These are phyloP conservation scores for Aphidius colemani DNA, from an alignment of 2,888 invertebrate genomes.

Conservation along the genomic window DNA sequence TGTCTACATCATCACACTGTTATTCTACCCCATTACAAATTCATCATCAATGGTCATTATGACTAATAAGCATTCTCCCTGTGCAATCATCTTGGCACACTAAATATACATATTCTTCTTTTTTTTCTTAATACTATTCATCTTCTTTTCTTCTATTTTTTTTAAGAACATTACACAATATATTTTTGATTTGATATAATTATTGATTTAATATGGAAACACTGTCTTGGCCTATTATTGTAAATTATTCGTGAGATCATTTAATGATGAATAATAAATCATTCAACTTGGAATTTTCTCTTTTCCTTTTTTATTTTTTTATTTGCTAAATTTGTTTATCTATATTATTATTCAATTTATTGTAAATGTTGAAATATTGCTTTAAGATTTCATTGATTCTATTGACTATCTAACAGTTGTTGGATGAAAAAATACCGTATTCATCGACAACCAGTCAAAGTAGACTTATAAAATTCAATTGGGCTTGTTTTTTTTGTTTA, in stretches of 20 bases:
- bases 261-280: not conserved
- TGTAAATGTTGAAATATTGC: no score
- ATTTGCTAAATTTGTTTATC: not conserved
- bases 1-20: slow-evolving; percentile 29
- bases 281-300: not conserved
- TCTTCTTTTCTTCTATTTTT: slow-evolving; percentile 16
- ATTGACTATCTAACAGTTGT: not conserved
- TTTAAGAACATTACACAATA: slow-evolving; percentile 21
- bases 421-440: no score
- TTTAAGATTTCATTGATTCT: not conserved
- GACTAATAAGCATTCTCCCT: slow-evolving; percentile 12
- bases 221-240: not conserved
- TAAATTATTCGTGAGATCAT: not conserved
- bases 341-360: not conserved
- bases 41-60: not conserved
- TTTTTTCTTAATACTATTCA: slow-evolving; percentile 22
- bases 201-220: not conserved
- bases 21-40: slow-evolving; percentile 5
- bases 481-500: not conserved
- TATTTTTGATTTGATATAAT: not conserved
- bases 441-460: no score
- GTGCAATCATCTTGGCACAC: slow-evolving; percentile 8
- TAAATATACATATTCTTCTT: not conserved
- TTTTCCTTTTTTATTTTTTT: not conserved
- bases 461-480: no score